Base-by-base conservation (phyloP, 1,140 invertebrate species). In the Listronotus oregonensis region DNA sequence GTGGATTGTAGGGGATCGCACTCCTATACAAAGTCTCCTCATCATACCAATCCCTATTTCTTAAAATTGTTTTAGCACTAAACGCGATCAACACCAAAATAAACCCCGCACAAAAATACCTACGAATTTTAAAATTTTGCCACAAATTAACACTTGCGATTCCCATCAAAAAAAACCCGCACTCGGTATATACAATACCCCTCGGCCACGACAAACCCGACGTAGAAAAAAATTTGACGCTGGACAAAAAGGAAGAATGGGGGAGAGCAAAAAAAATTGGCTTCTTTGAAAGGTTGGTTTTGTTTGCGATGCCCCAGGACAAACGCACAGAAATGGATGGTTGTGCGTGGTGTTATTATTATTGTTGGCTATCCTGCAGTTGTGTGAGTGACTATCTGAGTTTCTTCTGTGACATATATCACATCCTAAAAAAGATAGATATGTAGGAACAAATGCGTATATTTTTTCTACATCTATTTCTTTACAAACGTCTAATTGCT, bases 201-300 rank as follows among this genome's bases (percentile, higher is more conserved):
- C 81, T 98, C 96, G 37, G 96, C 96, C 8, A 98, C 92, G 21
- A 98, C 95, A 79, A 98, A 98, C 7, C 96, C 96, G 58, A 98
- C 96, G 74, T 96, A 96, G 82, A 98, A 97, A 78, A 97, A 90
- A 80, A 84, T 98, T 98, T 60, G 92, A 91, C 11, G 96, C 95
- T 42, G 96, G 96, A 67, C 98, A 82, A 80, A 97, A 98, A 39
- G 96, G 93, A 60, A 98, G 80, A 46, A 91, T 84, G 75, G 97
- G 88, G 60, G 89, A 86, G 67, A 94, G 75, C 31, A 88, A 86
- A 74, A 92, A 77, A 17, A 86, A 67, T 88, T 70, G 54, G 84
- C 57, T 9, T 54, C 57, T 18, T 50, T 9, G 55, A 32, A n/a
- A n/a, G n/a, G n/a, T 73, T 61, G 73, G 71, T 63, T n/a, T 75